Evolutionary conservation across 2,888 invertebrate species (phyloP).

Genomic region (Cinara cedri): DNA sequence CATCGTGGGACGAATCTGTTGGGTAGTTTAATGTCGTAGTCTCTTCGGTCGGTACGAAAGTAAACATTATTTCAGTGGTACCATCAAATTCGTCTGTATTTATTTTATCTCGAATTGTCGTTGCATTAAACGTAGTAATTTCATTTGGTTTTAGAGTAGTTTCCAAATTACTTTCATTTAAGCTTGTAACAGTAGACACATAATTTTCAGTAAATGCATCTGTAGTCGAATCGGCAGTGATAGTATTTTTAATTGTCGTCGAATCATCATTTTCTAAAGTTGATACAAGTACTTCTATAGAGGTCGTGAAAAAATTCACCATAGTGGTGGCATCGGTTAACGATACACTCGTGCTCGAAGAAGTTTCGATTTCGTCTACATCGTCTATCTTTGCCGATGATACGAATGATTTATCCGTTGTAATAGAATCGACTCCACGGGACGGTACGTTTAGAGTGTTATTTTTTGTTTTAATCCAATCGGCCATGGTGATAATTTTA

Average conservation of each 20-base stretch:
- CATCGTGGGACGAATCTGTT: background rate
- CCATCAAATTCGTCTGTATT: background rate
- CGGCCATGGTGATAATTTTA: slow-evolving; percentile 21
- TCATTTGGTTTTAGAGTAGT: background rate
- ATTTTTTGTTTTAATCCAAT: slow-evolving; percentile 40
- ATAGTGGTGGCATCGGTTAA: slow-evolving; percentile 7
- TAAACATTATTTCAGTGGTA: background rate
- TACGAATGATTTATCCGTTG: background rate
- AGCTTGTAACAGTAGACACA: background rate
- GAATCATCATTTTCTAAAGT: background rate
- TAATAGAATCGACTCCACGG: background rate
- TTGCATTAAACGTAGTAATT: background rate
- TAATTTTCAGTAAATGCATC: background rate
- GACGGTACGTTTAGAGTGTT: background rate
- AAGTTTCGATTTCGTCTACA: background rate
- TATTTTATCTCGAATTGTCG: background rate
- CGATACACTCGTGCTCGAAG: background rate
- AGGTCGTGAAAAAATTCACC: slow-evolving; percentile 27
- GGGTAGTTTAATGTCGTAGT: background rate
- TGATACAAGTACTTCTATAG: slow-evolving; percentile 25
- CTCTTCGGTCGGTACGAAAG: slow-evolving; percentile 10
- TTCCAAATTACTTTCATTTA: background rate
- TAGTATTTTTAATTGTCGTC: background rate
- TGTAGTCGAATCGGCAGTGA: background rate
- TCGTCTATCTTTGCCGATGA: background rate